Evolutionary conservation across 1,140 invertebrate species (phyloP), one percentile per base, ranked within the genome.

Genomic region (Drosophila persimilis): DNA sequence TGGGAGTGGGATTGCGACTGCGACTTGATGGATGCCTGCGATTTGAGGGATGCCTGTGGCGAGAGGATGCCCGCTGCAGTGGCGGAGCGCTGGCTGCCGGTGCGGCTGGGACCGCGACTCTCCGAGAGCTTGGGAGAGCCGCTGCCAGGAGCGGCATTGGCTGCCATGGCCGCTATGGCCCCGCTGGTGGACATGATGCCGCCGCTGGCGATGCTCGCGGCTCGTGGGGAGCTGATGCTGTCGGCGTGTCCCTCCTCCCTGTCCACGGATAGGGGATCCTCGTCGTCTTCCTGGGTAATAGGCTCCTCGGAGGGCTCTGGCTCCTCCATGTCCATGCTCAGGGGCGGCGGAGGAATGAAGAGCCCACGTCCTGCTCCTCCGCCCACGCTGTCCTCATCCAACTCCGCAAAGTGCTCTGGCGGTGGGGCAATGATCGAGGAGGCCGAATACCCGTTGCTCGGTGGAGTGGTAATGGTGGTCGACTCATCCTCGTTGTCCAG

Each of bases 401-500:
- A 54, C 20, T 90, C 89, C 1, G 47, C 76, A 45, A 90, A 88
- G 17, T 90, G 81, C 53, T 90, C 81, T 0, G 86, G 83, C 3
- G 90, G 86, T 6, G 90, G 90, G 9, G 80, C 80, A 46, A 90
- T 76, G 6, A 90, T 89, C 7, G 90, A 91, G n/a, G 90, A 91
- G 22, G 77, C 90, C 0, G 90, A 91, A 35, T 85, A 91, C 6
- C 90, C 90, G 58, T 91, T 91, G 58, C 90, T 91, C 1, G 90
- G 90, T 8, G 90, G 90, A 6, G 90, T 91, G 8, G 90, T 91
- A 9, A 91, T 91, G 6, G 90, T 91, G 4, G 90, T 91, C 11
- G 90, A 91, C 60, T 90, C 89, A 53, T 91, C 90, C 48, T 91
- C 90, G 31, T 89, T 85, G 48, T 85, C 61, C 46, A 90, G 48